phyloP scores from a whole-genome alignment of 2,888 invertebrate species.

The Boloria selene region DNA sequence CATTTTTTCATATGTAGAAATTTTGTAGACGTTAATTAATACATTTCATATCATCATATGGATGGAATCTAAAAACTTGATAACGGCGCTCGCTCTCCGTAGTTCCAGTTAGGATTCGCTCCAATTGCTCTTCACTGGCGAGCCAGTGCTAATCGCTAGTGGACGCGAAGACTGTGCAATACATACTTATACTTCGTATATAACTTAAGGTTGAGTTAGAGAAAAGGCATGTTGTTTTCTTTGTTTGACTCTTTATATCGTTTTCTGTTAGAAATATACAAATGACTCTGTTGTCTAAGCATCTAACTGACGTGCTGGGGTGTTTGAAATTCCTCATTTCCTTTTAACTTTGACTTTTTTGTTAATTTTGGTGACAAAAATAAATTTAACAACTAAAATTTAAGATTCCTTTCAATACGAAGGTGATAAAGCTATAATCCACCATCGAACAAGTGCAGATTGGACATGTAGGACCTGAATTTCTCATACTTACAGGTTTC shows the following conservation, averaged over 20 bases:
- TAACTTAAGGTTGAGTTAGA: not conserved
- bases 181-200: slow-evolving; percentile 32
- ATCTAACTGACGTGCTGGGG: no score
- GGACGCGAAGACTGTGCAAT: slow-evolving; percentile 30
- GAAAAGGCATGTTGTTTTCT: not conserved
- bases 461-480: no score
- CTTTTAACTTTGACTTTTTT: no score
- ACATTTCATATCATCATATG: slow-evolving; percentile 26
- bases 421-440: no score
- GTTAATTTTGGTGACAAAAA: no score
- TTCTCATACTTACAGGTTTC: no score
- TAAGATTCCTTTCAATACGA: no score
- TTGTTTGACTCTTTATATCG: not conserved
- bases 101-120: slow-evolving; percentile 69
- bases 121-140: slow-evolving; percentile 62
- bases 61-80: slow-evolving; percentile 30
- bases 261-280: no score
- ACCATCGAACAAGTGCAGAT: no score
- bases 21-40: slow-evolving; percentile 3
- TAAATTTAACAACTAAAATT: no score
- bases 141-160: slow-evolving; percentile 28
- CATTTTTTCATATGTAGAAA: not conserved
- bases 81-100: slow-evolving; percentile 46
- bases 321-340: no score
- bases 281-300: no score